Conservation (phyloP, 2,797 vertebrate genomes). For the Siniperca scherzeri region DNA sequence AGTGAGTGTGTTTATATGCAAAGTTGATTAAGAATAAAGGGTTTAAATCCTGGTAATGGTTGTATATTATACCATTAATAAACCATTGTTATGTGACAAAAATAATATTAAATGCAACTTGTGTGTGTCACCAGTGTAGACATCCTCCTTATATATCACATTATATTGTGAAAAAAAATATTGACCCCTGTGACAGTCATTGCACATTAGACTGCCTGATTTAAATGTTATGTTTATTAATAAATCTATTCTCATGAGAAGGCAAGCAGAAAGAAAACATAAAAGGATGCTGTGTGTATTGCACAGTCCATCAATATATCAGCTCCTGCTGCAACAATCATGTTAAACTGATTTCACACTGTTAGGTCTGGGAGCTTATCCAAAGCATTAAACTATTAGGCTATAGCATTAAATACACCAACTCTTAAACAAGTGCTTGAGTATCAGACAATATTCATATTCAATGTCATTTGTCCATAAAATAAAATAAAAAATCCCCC, state of each 20-base stretch:
- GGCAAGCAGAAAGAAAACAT: not conserved
- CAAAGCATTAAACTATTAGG: not conserved
- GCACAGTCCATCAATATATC: not conserved
- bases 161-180: not conserved
- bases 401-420: slow-evolving; percentile 19
- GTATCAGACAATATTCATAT: slow-evolving; percentile 16
- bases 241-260: not conserved
- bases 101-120: not conserved
- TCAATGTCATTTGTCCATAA: slow-evolving; percentile 14
- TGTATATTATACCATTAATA: not conserved
- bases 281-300: slow-evolving; percentile 4
- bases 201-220: not conserved
- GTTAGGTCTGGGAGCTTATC: not conserved
- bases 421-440: slow-evolving; percentile 29
- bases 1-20: not conserved
- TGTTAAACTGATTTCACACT: slow-evolving; percentile 24
- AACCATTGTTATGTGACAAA: not conserved
- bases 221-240: not conserved
- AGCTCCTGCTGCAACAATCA: slow-evolving; percentile 5
- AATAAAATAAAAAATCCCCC: not conserved
- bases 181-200: not conserved
- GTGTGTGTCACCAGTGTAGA: not conserved
- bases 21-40: not conserved
- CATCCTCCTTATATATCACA: not conserved
- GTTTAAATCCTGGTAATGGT: slow-evolving; percentile 3